Conservation (phyloP, 2,797 vertebrate genomes). For the Pogoniulus pusillus region DNA sequence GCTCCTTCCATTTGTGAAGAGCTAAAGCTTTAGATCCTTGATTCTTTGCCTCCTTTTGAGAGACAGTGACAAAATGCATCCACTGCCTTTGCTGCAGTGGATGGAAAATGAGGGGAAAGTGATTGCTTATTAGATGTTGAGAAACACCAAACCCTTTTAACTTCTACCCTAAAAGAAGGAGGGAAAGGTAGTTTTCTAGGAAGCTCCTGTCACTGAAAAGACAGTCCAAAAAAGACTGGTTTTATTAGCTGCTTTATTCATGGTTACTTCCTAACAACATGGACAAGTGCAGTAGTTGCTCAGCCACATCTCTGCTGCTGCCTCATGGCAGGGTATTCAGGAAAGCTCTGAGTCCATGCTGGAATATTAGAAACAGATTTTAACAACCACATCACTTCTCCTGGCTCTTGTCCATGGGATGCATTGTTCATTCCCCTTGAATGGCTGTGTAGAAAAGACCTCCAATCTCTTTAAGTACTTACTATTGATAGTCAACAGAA, state of each 20-base stretch:
- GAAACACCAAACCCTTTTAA: constrained; percentile 74
- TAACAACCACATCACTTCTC: not conserved
- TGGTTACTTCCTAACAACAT: constrained; percentile 51
- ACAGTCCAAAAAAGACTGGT: constrained; percentile 40
- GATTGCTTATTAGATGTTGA: constrained; percentile 67
- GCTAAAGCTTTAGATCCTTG: not conserved
- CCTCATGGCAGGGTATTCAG: not conserved
- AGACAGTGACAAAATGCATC: constrained; percentile 67
- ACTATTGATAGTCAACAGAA: not conserved
- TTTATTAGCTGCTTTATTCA: constrained; percentile 74
- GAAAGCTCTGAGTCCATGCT: not conserved
- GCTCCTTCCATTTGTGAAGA: not conserved
- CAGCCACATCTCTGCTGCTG: constrained; percentile 4
- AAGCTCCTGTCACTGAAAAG: constrained; percentile 72
- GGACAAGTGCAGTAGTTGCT: constrained; percentile 59
- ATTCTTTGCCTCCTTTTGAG: constrained; percentile 59
- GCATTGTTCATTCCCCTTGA: not conserved
- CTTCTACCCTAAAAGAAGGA: constrained; percentile 51
- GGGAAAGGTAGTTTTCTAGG: constrained; percentile 73
- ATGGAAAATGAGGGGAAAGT: constrained; percentile 68
- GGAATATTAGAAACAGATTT: not conserved
- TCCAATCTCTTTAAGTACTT: not conserved
- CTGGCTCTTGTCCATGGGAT: not conserved
- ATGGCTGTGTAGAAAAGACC: not conserved
- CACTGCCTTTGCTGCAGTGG: constrained; percentile 56